Evolutionary conservation across 2,113 vertebrate genomes (phyloP), one percentile per base, ranked within the genome.

Genomic region (Psilopogon haemacephalus): DNA sequence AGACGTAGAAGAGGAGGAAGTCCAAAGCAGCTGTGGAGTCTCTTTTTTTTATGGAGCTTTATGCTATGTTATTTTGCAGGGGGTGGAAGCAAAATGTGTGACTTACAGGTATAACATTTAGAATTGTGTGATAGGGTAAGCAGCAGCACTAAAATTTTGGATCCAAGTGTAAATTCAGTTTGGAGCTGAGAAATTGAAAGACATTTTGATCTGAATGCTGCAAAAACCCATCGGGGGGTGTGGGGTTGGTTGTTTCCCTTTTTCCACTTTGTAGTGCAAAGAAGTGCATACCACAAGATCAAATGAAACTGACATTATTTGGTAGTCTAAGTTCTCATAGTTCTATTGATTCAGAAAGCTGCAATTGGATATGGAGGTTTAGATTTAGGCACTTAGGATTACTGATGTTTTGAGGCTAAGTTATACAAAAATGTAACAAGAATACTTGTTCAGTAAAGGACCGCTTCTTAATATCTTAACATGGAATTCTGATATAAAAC

Each of bases 271-370:
- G 93, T 97, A 94, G 85, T 96, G 87, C 80, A 97, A 96, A 97
- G 81, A 69, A 93, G 64, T n/a, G 1, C 33, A 78, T 86, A 93
- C 42, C 63, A 88, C 77, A 94, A 95, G 96, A 97, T 96, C 94
- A 94, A 87, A 95, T 96, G 80, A 97, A 96, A 84, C 77, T 92
- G 79, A 50, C 71, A 81, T 97, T 96, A 95, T 95, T 97, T 96
- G 71, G 85, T 77, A 93, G 60, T 84, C 69, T 96, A 52, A 60
- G 56, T 95, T 95, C 83, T 97, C 70, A 73, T 90, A 75, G 82
- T 87, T 38, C 58, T 95, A 78, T 97, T 96, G 95, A 96, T 96
- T 97, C 73, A 89, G 84, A 97, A 97, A 92, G 71, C 93, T 91
- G 62, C 72, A 92, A 95, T 94, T 75, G 87, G 83, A 67, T 92